Conservation (phyloP, 1,140 invertebrate species). For the Drosophila punjabiensis region DNA sequence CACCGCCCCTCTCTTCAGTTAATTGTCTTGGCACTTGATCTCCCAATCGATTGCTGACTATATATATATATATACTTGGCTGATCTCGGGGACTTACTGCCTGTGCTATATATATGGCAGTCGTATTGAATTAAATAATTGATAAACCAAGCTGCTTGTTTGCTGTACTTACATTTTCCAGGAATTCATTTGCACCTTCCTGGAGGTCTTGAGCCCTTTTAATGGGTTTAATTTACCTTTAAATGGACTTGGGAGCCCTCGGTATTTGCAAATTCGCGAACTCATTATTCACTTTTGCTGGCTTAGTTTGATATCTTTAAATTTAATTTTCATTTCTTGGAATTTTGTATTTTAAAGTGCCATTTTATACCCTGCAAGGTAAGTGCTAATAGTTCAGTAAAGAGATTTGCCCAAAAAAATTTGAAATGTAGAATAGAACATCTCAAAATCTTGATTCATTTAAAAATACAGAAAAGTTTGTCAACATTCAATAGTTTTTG, state of each 20-base stretch:
- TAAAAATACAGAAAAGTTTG: neutral
- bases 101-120: neutral
- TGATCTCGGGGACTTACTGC: neutral
- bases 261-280: constrained; percentile 6
- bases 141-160: neutral
- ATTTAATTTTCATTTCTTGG: constrained; percentile 26
- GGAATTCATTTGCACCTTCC: neutral
- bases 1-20: constrained; percentile 10
- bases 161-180: neutral
- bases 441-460: neutral
- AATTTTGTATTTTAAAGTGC: constrained; percentile 1
- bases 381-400: neutral
- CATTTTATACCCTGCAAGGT: constrained; percentile 12
- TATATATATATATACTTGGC: neutral
- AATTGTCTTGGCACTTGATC: constrained; percentile 34
- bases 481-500: neutral
- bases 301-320: constrained; percentile 11
- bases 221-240: neutral
- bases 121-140: neutral
- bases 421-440: neutral
- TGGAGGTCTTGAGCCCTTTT: neutral
- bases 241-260: neutral
- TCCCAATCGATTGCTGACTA: constrained; percentile 9
- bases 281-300: constrained; percentile 22
- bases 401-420: neutral